Base-by-base conservation (phyloP, 2,888 invertebrate genomes). In the Zhengitettix transpicula region DNA sequence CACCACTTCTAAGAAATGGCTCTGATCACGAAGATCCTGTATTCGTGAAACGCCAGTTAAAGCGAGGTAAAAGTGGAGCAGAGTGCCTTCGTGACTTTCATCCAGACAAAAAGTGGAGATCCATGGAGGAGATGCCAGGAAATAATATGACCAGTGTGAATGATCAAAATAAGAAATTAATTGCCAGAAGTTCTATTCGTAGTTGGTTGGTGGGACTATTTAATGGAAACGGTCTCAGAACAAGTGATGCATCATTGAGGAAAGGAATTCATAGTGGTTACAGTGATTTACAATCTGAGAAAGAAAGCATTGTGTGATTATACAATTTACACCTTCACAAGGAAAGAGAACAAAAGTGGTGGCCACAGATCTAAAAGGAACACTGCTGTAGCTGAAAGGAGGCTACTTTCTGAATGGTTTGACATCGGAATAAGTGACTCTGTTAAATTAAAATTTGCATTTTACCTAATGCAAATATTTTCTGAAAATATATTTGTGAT, bases 191-290 rank as follows among this genome's bases (percentile, higher is more conserved):
- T 67, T 82, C 85, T 40, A 78, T 89, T 63, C 81, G 83, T 66
- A 78, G 79, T 65, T 89, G 88, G 87, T 74, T 89, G 68, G 80
- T 85, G 54, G 86, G 85, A 67, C 74, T 89, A 63, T 85, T 90
- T 69, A 83, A 83, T 68, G 85, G 83, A 62, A 83, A 81, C 67
- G 84, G 83, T 60, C 75, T 85, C 63, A 81, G 86, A 65, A 79
- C 81, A 65, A 85, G 84, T 67, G 79, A 79, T 66, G 74, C 77
- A 40, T 80, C 80, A 12, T 69, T 81, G 44, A 77, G 78, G 61
- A 78, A 79, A 64, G 77, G 75, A 14, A 77, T 76, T 58, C 66
- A 64, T 55, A 47, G 67, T 56, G 52, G 73, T 76, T 59, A 71
- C 74, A 62, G 55, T 40, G 55, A 55, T 15, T 40, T 55, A 7